A percentile compares a stretch with the other conserved stretches of the same genome.
These are phyloP conservation scores for Cheilosia variabilis DNA, from an alignment of 2,888 invertebrate species.

Conservation along the genomic window DNA sequence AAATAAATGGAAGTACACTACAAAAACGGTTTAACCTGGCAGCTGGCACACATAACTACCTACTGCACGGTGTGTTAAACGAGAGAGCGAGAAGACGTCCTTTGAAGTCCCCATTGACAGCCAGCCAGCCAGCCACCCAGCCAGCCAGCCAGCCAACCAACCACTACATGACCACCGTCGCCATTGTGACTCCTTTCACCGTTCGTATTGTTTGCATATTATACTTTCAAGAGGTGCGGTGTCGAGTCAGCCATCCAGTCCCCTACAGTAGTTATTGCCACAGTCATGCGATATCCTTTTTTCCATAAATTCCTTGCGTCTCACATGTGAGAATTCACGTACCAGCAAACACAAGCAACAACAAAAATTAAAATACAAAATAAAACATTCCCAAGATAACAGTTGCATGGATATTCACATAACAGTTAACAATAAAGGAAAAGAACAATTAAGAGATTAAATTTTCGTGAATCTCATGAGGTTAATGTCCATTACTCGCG, in stretches of 20 bases:
- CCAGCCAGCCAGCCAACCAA: not conserved
- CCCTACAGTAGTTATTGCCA: conserved; percentile 62
- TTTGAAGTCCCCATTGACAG: conserved; percentile 50
- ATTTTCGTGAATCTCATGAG: conserved; percentile 74
- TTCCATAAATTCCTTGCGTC: conserved; percentile 68
- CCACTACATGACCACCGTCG: conserved; percentile 25
- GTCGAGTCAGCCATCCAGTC: conserved; percentile 45
- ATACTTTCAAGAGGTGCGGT: conserved; percentile 58
- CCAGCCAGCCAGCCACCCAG: not conserved
- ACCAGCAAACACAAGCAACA: conserved; percentile 4
- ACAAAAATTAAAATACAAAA: conserved; percentile 15
- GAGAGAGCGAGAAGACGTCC: not conserved
- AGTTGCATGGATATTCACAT: conserved; percentile 67
- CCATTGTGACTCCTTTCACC: conserved; percentile 51
- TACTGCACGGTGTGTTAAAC: not conserved
- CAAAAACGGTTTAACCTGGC: conserved; percentile 42
- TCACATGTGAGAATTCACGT: conserved; percentile 65
- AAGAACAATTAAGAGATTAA: conserved; percentile 74
- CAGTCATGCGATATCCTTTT: conserved; percentile 74
- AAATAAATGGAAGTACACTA: conserved; percentile 58
- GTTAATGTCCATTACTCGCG: conserved; percentile 69
- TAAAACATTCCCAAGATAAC: conserved; percentile 66
- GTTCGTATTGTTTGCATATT: conserved; percentile 65
- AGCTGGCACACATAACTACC: conserved; percentile 31
- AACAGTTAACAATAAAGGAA: conserved; percentile 74